A percentile compares a stretch with the other conserved stretches of the same genome.
These are phyloP conservation scores for Ferdinandea cuprea DNA, from an alignment of 2,888 invertebrate species.

Conservation along the genomic window DNA sequence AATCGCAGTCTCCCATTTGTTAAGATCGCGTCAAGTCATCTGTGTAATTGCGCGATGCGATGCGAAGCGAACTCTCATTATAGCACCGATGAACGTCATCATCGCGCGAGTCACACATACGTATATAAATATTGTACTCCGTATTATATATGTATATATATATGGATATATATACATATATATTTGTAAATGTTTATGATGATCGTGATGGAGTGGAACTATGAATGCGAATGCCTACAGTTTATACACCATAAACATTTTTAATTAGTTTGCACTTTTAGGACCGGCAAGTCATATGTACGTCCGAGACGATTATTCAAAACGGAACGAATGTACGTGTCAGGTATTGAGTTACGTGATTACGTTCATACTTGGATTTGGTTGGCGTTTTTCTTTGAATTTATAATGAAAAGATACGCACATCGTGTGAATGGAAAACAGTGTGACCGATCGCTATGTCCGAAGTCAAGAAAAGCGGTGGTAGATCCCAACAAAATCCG, in stretches of 20 bases:
- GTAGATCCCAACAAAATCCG: too few relatives aligned
- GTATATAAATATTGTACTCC: not conserved
- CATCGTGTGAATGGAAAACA: not conserved
- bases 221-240: conserved; percentile 16
- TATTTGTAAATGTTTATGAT: too few relatives aligned
- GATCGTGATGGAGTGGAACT: conserved; percentile 20
- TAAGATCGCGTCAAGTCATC: conserved; percentile 30
- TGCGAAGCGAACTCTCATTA: conserved; percentile 29
- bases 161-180: too few relatives aligned
- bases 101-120: not conserved
- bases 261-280: conserved; percentile 45
- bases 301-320: conserved; percentile 35
- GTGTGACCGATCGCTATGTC: conserved; percentile 16
- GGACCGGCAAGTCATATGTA: conserved; percentile 18
- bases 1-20: conserved; percentile 25
- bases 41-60: conserved; percentile 29
- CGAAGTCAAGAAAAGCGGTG: too few relatives aligned
- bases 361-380: conserved; percentile 16
- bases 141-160: not conserved
- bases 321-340: conserved; percentile 52
- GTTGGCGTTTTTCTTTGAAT: conserved; percentile 17
- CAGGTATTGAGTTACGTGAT: conserved; percentile 60
- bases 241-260: conserved; percentile 16
- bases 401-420: conserved; percentile 40
- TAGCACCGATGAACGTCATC: conserved; percentile 11